Conservation (phyloP, 2,888 invertebrate genomes). For the Napeogenes sylphis region DNA sequence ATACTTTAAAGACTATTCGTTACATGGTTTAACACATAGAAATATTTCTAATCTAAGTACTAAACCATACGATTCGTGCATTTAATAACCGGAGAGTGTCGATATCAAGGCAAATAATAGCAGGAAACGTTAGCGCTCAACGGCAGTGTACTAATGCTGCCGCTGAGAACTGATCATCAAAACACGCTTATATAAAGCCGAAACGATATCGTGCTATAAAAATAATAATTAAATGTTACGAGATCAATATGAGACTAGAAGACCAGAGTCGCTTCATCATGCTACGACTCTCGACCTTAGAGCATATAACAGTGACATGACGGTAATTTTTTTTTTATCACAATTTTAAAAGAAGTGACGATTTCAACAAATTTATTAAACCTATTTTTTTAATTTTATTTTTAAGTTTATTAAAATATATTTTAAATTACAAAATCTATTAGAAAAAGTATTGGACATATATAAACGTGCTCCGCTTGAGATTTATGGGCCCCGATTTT, state of each 20-base stretch:
- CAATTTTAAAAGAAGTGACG: too few species aligned
- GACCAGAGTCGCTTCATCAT: too few species aligned
- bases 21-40: constrained; percentile 12
- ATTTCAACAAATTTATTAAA: too few species aligned
- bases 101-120: constrained; percentile 22
- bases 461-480: constrained; percentile 32
- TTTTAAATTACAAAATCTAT: too few species aligned
- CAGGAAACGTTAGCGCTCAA: constrained; percentile 24
- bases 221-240: too few species aligned
- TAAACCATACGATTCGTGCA: constrained; percentile 26
- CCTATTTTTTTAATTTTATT: too few species aligned
- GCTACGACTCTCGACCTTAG: too few species aligned
- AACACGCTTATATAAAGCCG: not conserved
- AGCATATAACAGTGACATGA: too few species aligned
- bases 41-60: constrained; percentile 25
- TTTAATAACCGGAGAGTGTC: constrained; percentile 21
- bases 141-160: not conserved
- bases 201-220: not conserved
- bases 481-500: constrained; percentile 64
- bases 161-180: not conserved
- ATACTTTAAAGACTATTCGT: too few species aligned
- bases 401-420: too few species aligned
- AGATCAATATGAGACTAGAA: too few species aligned
- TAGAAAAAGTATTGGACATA: not conserved
- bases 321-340: too few species aligned